phyloP scores from a whole-genome alignment of 2,888 invertebrate species.

The Caenorhabditis afra region DNA sequence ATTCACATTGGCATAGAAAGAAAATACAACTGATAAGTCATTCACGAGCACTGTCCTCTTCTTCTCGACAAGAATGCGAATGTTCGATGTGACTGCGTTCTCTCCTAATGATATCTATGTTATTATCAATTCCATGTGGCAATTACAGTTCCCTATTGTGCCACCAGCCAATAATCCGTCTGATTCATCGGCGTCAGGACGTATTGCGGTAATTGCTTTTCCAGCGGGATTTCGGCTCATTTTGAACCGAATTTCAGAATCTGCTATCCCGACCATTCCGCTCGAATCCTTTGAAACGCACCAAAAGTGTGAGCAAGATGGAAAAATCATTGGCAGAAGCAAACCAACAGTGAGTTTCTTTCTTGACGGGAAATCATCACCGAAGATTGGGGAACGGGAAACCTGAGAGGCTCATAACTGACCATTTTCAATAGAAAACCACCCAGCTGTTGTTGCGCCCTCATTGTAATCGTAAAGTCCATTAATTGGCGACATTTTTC shows the following conservation, averaged over 20 bases:
- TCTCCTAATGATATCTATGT: constrained; percentile 40
- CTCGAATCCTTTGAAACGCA: constrained; percentile 79
- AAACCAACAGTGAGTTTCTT: constrained; percentile 63
- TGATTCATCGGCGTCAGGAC: constrained; percentile 46
- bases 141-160: constrained; percentile 58
- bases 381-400: constrained; percentile 7
- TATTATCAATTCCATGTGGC: constrained; percentile 46
- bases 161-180: constrained; percentile 42
- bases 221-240: constrained; percentile 1
- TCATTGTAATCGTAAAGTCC: constrained; percentile 55
- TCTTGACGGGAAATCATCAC: too few species aligned
- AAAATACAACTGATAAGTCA: constrained; percentile 47
- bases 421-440: constrained; percentile 1
- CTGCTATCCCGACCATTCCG: constrained; percentile 79
- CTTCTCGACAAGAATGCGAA: constrained; percentile 39
- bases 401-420: constrained; percentile 28
- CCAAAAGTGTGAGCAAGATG: constrained; percentile 80
- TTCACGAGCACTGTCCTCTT: background rate
- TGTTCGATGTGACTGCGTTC: constrained; percentile 55
- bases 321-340: constrained; percentile 63
- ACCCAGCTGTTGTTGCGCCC: constrained; percentile 39
- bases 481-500: constrained; percentile 54
- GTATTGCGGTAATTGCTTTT: constrained; percentile 52
- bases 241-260: constrained; percentile 72
- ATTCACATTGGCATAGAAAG: constrained; percentile 21